A percentile compares a stretch with the other conserved stretches of the same genome.
Conservation (phyloP, 2,888 invertebrate species). For the Mythimna impura region DNA sequence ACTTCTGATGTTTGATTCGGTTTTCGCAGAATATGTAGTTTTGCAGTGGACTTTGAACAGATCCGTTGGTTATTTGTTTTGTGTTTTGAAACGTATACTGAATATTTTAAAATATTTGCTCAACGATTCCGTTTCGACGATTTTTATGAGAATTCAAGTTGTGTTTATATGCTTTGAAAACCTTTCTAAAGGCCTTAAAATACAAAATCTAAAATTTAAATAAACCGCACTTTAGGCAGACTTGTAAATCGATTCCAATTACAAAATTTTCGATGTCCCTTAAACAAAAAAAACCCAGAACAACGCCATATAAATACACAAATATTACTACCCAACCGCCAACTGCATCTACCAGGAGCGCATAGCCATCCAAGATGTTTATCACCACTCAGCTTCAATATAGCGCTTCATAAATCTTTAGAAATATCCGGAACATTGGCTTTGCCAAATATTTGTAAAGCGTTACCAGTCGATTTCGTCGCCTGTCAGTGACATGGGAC, state of each 20-base stretch:
- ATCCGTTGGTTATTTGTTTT: slow-evolving; percentile 21
- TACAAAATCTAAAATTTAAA: no score
- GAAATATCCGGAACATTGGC: slow-evolving; percentile 61
- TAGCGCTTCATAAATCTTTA: slow-evolving; percentile 66
- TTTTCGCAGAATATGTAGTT: slow-evolving; percentile 11
- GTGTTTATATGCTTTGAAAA: slow-evolving; percentile 4
- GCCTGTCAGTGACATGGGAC: slow-evolving; percentile 84
- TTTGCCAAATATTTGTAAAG: slow-evolving; percentile 81
- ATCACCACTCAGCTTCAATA: slow-evolving; percentile 60
- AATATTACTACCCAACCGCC: neutral
- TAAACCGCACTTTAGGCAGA: neutral
- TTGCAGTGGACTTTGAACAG: slow-evolving; percentile 8
- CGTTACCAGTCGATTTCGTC: slow-evolving; percentile 80
- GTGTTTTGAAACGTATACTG: neutral
- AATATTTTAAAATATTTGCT: slow-evolving; percentile 23
- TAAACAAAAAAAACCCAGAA: neutral
- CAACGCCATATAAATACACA: neutral
- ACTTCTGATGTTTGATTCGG: slow-evolving; percentile 15
- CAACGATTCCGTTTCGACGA: neutral
- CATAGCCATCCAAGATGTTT: slow-evolving; percentile 48
- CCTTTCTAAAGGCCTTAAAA: neutral
- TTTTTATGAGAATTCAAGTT: neutral
- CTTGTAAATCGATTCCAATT: neutral
- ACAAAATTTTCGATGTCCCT: no score
- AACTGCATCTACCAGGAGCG: slow-evolving; percentile 44